Base-by-base conservation (phyloP, 2,888 invertebrate genomes). In the Cylindroiulus punctatus region DNA sequence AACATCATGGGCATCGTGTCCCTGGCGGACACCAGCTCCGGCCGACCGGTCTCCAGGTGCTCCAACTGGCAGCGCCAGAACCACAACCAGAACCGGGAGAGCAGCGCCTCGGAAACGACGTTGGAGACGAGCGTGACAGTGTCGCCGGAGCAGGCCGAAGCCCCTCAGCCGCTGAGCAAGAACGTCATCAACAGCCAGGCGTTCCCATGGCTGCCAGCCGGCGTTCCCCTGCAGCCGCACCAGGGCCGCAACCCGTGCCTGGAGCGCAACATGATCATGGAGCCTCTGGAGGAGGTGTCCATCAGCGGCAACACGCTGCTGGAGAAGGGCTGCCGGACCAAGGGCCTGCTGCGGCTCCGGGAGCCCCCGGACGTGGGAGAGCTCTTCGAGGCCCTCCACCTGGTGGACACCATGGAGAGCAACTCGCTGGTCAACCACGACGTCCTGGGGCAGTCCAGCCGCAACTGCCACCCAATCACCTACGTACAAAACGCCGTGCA, bases 161-260 rank as follows among this genome's bases (percentile, higher is more conserved):
- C 30, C 19, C 47, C 19, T 14, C 84, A 22, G 14, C 84, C 84
- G 22, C 65, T 84, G 3, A 36, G 36, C 84, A 86, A 86, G 19
- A 19, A 90, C 92, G 90, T 92, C 88, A 93, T 93, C 89, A 93
- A 93, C 0, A 93, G 93, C 88, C 92, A 93, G 89, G 91, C 91
- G 3, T 84, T 88, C 86, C 88, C 83, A 88, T 88, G 30, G 87
- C 88, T 76, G 85, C 88, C 57, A 81, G 3, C 76, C 76, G 76
- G 76, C 30, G 88, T 87, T 81, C 90, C 89, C 88, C 88, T 96
- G 82, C 96, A 95, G 89, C 95, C 96, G 0, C 95, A 96, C 91
- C 96, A 96, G 90, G 97, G 97, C 0, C 92, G 95, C 42, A 97
- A 96, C 92, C 94, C 95, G 14, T 97, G 96, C 88, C 92, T 95